Evolutionary conservation across 64 coral and sea anemone genomes (phyloP), one percentile per base, ranked within the genome.

Genomic region (Acropora tenuis): DNA sequence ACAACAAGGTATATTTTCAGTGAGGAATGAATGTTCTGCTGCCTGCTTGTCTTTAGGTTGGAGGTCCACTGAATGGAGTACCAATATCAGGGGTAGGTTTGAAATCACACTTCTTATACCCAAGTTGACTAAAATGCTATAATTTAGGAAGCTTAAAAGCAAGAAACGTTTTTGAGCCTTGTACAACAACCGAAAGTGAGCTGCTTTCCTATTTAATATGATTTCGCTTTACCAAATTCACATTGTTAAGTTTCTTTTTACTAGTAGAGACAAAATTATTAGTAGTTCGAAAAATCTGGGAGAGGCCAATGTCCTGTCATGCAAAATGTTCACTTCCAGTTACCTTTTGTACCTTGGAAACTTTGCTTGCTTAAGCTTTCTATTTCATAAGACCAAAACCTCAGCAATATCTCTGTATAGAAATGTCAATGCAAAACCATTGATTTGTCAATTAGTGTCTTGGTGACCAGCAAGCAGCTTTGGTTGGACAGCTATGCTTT

Each of bases 61-160:
- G 80, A 61, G 94, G 97, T 3, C 90, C 97, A 16, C 91, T 98
- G 16, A 83, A 67, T 91, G 97, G 94, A 47, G 90, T 80, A 11
- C 94, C 97, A n/a, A 90, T 98, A 67, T 93, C 97, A 79, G 97
- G 97, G 91, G 97, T 98, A 88, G 44, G 96, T 91, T 50, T n/a
- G 17, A 71, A 20, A 5, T 11, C 16, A 46, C 15, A 47, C 41
- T 69, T 84, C 3, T 81, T 30, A 30, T 30, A 30, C 30, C 30
- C 30, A 30, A 30, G 30, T 30, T 30, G 30, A 30, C 30, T 30
- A 30, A 30, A 30, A 30, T 30, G 30, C 30, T 30, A 30, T 30
- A n/a, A n/a, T n/a, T n/a, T 30, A 30, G 30, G 30, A 30, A 30
- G 30, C 30, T 55, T 4, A 13, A 8, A 47, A 77, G 47, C 5